Conservation (phyloP, 2,888 invertebrate genomes). For the Cephus runcator region DNA sequence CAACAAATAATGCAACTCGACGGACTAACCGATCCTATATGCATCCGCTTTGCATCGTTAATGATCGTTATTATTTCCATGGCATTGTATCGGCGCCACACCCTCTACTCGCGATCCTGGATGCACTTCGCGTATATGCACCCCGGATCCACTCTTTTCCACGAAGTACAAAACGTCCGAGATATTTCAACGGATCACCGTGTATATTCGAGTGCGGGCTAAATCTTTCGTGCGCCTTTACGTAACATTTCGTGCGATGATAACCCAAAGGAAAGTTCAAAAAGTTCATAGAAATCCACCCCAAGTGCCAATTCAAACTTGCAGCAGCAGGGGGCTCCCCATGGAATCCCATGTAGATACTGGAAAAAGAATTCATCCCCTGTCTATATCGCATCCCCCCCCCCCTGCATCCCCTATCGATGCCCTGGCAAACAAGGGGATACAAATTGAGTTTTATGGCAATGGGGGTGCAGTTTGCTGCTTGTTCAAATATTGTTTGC, state of each 20-base stretch:
- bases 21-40: neutral
- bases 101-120: neutral
- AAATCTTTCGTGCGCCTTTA: too few species aligned
- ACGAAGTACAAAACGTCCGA: neutral
- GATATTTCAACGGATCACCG: too few species aligned
- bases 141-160: neutral
- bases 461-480: slow-evolving; percentile 5
- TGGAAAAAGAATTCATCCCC: neutral
- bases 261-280: neutral
- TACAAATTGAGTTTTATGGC: slow-evolving; percentile 37
- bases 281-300: neutral
- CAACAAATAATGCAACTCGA: neutral
- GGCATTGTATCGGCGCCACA: neutral
- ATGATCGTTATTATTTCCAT: neutral
- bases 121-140: neutral
- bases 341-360: neutral
- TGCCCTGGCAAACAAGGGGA: slow-evolving; percentile 32
- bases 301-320: neutral
- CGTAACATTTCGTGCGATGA: neutral
- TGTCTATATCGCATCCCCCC: neutral
- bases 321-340: neutral
- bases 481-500: neutral
- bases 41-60: slow-evolving; percentile 10
- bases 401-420: neutral
- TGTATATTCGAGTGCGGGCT: too few species aligned